Conservation (phyloP, 2,797 vertebrate species). For the Strix occidentalis region DNA sequence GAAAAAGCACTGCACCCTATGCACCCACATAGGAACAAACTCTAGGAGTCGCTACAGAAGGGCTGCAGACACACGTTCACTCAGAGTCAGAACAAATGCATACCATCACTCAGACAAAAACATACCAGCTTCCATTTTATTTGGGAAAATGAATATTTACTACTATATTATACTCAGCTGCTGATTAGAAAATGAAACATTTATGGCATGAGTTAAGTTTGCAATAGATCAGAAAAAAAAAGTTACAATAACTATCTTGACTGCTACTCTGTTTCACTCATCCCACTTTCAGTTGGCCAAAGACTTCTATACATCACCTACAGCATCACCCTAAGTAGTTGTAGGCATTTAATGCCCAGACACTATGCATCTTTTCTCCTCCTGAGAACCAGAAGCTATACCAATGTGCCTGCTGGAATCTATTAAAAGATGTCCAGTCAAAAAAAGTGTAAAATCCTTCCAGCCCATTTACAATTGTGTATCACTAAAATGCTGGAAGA, state of each 20-base stretch:
- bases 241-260: not conserved
- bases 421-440: not conserved
- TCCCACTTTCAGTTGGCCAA: not conserved
- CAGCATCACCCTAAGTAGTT: not conserved
- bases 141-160: not conserved
- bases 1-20: fast-evolving
- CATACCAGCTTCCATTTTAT: not conserved
- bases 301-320: not conserved
- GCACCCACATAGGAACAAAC: fast-evolving
- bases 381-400: not conserved
- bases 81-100: not conserved
- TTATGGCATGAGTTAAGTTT: not conserved
- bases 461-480: not conserved
- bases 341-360: not conserved
- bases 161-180: not conserved
- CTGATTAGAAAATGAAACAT: not conserved
- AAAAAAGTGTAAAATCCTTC: not conserved
- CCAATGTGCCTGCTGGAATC: not conserved
- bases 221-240: not conserved
- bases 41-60: not conserved
- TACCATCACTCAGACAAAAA: not conserved
- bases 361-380: not conserved
- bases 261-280: not conserved
- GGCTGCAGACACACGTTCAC: not conserved
- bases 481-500: not conserved